phyloP scores from a whole-genome alignment of 2,797 vertebrate species.

The Adelosebastes latens region DNA sequence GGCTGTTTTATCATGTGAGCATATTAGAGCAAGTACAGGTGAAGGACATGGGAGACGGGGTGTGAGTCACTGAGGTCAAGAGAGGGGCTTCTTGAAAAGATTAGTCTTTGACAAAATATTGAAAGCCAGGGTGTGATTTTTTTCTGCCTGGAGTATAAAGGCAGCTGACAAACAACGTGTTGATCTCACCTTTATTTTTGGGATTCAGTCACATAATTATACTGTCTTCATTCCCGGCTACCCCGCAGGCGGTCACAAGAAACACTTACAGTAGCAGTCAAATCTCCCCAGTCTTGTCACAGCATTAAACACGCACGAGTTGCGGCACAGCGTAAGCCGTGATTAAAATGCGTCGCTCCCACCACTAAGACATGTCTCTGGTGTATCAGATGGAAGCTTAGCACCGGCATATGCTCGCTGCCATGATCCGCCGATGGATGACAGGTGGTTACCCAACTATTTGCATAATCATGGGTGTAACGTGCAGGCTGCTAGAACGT shows the following conservation, averaged over 20 bases:
- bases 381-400: conserved; percentile 73
- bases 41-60: background rate
- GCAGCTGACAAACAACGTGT: conserved; percentile 1
- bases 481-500: conserved; percentile 50
- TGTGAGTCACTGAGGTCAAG: background rate
- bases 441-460: conserved; percentile 78
- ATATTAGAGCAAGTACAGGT: background rate
- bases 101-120: background rate
- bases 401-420: conserved; percentile 71
- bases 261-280: conserved; percentile 26
- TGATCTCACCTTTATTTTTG: conserved; percentile 10
- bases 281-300: conserved; percentile 44
- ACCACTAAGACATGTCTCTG: conserved; percentile 49
- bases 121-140: background rate
- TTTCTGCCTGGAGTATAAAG: background rate
- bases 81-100: background rate
- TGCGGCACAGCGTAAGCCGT: conserved; percentile 34
- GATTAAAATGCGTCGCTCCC: conserved; percentile 60
- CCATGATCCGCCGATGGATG: conserved; percentile 61
- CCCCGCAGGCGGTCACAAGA: conserved; percentile 10
- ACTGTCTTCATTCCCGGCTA: background rate
- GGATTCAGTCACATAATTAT: conserved; percentile 4
- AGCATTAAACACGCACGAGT: conserved; percentile 41
- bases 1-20: background rate
- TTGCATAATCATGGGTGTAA: conserved; percentile 77